These are phyloP conservation scores for Crotalus tigris DNA, from an alignment of 2,113 vertebrate species.

Conservation along the genomic window DNA sequence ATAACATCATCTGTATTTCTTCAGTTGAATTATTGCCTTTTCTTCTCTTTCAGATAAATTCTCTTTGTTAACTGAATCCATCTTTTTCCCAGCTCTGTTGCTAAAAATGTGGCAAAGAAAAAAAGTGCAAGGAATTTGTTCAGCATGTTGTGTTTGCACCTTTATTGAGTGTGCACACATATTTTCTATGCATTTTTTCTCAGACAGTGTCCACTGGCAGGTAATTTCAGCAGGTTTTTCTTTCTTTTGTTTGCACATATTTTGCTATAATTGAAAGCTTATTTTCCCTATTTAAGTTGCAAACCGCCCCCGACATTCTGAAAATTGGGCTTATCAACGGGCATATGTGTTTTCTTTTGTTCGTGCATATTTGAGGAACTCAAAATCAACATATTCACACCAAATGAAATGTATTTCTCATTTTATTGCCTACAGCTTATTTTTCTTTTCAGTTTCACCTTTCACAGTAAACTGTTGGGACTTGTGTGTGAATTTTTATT, in stretches of 20 bases:
- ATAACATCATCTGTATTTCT: background rate
- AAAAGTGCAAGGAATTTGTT: background rate
- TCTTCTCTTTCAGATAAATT: background rate
- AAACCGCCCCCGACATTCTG: background rate
- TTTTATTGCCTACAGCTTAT: background rate
- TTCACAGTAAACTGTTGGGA: background rate
- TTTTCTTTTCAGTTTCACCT: background rate
- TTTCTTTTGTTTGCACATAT: background rate
- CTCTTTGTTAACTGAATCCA: background rate
- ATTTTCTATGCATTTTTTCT: background rate
- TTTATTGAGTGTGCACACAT: background rate
- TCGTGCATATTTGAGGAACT: background rate
- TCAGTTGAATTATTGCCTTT: background rate
- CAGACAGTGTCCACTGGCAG: background rate
- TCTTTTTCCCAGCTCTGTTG: background rate
- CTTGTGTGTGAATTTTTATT: background rate
- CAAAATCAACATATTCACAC: background rate
- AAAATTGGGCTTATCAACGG: background rate
- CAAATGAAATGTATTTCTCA: background rate
- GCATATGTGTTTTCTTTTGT: background rate
- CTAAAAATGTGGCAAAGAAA: background rate
- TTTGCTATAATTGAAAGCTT: background rate
- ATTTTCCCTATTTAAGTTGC: background rate
- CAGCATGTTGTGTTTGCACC: background rate
- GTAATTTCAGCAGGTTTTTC: background rate